These are phyloP conservation scores for Falco cherrug DNA, from an alignment of 2,797 vertebrate species.

Conservation along the genomic window DNA sequence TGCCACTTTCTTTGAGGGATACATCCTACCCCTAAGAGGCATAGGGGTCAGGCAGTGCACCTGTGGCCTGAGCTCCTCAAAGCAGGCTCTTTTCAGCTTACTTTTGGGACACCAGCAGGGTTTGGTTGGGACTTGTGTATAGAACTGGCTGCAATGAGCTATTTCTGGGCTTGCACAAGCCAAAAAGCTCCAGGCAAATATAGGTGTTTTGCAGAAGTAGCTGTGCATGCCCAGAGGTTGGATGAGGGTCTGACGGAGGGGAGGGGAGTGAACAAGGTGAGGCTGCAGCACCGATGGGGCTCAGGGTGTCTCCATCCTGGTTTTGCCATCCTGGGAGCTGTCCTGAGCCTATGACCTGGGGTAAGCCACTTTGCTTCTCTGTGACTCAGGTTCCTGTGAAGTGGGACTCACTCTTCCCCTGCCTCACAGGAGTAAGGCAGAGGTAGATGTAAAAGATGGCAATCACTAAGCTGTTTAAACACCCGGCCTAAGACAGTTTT, in stretches of 20 bases:
- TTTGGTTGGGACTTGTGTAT: neutral
- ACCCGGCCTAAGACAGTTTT: neutral
- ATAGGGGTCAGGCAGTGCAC: neutral
- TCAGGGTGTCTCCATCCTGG: neutral
- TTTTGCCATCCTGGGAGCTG: neutral
- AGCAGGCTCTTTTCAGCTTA: neutral
- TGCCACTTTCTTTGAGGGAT: neutral
- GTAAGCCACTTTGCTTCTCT: neutral
- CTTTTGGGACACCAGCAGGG: neutral
- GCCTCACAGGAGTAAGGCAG: neutral
- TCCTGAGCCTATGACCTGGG: neutral
- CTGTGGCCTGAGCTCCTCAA: neutral
- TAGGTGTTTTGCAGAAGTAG: neutral
- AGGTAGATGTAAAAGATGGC: neutral
- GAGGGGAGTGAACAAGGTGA: neutral
- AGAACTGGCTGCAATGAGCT: neutral
- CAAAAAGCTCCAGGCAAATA: neutral
- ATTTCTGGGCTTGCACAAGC: neutral
- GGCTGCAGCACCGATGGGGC: neutral
- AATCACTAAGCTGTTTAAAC: neutral
- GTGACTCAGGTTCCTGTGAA: neutral
- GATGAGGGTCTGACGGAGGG: neutral
- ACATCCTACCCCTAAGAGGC: neutral
- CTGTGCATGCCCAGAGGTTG: rapidly evolving
- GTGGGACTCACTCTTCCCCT: neutral